Conservation (phyloP, 2,888 invertebrate species). For the Dicycla oo region DNA sequence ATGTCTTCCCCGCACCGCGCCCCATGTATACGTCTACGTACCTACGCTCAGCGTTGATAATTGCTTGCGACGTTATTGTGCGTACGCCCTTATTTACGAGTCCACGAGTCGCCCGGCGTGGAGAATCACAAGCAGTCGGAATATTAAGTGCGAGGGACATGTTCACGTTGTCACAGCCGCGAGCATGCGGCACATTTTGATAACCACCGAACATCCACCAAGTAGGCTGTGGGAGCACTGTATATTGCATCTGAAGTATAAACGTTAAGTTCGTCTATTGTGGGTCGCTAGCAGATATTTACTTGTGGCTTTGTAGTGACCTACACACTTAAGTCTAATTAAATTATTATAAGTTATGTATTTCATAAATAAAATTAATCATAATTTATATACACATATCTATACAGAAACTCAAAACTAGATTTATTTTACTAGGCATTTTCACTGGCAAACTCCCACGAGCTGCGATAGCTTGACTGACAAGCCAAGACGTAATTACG, state of each 20-base stretch:
- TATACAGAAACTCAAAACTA: no score
- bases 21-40: no score
- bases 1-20: conserved; percentile 36
- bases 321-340: no score
- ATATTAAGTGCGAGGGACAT: conserved; percentile 44
- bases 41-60: conserved; percentile 46
- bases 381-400: no score
- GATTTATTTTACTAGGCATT: no score
- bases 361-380: no score
- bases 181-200: not conserved
- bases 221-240: not conserved
- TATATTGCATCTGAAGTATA: not conserved
- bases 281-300: not conserved
- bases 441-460: no score
- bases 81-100: conserved; percentile 62
- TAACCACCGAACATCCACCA: not conserved
- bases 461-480: no score
- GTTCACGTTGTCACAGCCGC: not conserved
- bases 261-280: not conserved
- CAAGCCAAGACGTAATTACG: no score
- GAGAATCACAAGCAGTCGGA: conserved; percentile 63
- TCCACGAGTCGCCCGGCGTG: conserved; percentile 20
- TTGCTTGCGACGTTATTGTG: conserved; percentile 61
- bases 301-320: no score
- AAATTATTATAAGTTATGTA: no score